Conservation (phyloP, 2,888 invertebrate genomes). For the Dryococelus australis region DNA sequence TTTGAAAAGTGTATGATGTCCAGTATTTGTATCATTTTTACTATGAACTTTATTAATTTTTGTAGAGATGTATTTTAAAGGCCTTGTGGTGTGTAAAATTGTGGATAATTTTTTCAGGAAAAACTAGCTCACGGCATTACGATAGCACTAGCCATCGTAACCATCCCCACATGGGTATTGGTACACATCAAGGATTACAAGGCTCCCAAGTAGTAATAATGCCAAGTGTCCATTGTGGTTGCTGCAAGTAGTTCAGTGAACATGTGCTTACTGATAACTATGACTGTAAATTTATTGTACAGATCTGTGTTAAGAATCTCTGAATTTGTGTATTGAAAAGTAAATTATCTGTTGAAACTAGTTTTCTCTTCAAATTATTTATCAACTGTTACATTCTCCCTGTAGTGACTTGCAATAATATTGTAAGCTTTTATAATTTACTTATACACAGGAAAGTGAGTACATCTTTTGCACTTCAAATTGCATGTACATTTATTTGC, state of each 20-base stretch:
- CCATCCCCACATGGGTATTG: background rate
- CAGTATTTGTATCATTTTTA: too few species aligned
- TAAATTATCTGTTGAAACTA: background rate
- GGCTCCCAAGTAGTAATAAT: background rate
- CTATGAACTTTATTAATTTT: too few species aligned
- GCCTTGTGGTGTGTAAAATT: background rate
- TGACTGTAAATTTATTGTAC: background rate
- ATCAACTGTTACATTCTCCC: too few species aligned
- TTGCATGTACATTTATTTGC: too few species aligned
- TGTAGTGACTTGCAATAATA: too few species aligned
- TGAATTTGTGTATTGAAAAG: background rate
- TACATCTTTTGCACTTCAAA: too few species aligned
- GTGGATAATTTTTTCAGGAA: background rate
- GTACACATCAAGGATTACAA: background rate
- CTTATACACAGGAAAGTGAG: too few species aligned
- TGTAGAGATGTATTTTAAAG: too few species aligned
- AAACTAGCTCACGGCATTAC: background rate
- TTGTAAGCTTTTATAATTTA: too few species aligned
- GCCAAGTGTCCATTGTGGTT: background rate
- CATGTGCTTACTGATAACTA: background rate
- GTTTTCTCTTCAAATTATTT: background rate
- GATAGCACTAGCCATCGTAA: background rate
- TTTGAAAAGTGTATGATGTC: too few species aligned
- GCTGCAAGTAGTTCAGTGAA: background rate
- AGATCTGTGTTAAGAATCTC: slow-evolving; percentile 12